A percentile compares a stretch with the other conserved stretches of the same genome.
Conservation (phyloP, 2,113 vertebrate species). For the Myodes glareolus region DNA sequence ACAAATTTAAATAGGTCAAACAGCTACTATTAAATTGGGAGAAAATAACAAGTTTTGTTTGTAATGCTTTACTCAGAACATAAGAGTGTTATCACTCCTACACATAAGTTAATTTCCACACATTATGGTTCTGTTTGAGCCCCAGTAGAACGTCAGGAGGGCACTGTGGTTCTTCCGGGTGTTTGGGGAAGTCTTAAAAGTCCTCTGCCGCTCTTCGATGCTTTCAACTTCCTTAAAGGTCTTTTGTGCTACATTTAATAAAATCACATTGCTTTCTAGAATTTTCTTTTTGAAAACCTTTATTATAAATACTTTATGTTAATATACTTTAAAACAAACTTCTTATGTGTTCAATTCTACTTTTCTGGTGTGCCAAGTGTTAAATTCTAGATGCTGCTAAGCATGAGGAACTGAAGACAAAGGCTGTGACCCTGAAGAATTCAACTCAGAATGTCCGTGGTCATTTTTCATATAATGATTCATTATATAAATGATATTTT, state of each 20-base stretch:
- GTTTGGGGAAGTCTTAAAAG: background rate
- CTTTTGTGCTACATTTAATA: background rate
- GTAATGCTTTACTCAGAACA: background rate
- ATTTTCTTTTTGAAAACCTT: background rate
- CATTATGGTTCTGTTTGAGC: background rate
- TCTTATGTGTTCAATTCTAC: background rate
- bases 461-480: slow-evolving; percentile 4
- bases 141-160: background rate
- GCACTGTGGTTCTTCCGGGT: background rate
- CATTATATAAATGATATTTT: background rate
- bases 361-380: slow-evolving; percentile 15
- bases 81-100: background rate
- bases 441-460: background rate
- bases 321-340: slow-evolving; percentile 7
- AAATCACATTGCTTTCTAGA: background rate
- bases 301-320: slow-evolving; percentile 36
- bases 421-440: slow-evolving; percentile 8
- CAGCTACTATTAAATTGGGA: background rate
- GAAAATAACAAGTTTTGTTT: background rate
- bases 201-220: background rate
- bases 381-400: slow-evolving; percentile 9
- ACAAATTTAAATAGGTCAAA: background rate
- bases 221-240: background rate
- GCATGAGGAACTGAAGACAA: background rate
- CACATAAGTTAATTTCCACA: background rate